A percentile compares a stretch with the other conserved stretches of the same genome.
Evolutionary conservation across 2,113 vertebrate species (phyloP).

Genomic region (Petrocephalus microphthalmus): DNA sequence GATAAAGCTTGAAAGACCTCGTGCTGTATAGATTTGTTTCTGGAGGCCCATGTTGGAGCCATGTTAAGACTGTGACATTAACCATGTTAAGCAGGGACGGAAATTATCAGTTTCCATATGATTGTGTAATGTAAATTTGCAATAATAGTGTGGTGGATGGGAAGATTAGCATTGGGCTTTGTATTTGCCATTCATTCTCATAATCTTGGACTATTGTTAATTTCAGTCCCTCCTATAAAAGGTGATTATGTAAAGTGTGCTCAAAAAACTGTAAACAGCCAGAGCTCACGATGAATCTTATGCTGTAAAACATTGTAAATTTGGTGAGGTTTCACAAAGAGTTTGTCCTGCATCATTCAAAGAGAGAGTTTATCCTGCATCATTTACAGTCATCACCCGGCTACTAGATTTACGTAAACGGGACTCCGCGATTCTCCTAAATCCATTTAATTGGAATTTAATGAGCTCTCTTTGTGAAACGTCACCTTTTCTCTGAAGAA

Average conservation of each 20-base stretch:
- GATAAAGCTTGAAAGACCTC: conserved; percentile 31
- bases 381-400: neutral
- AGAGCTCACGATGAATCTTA: neutral
- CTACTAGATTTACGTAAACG: neutral
- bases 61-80: conserved; percentile 19
- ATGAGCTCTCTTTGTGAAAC: conserved; percentile 84
- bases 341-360: conserved; percentile 50
- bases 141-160: neutral
- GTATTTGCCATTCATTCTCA: neutral
- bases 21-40: conserved; percentile 24
- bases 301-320: conserved; percentile 38
- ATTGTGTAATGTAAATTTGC: neutral
- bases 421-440: neutral
- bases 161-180: neutral
- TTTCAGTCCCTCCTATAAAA: conserved; percentile 26
- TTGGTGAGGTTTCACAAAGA: conserved; percentile 95
- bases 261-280: neutral
- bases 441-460: neutral
- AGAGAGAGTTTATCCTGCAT: conserved; percentile 61
- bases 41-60: conserved; percentile 29
- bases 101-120: conserved; percentile 24
- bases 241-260: neutral
- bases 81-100: conserved; percentile 23
- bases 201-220: conserved; percentile 25
- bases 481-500: conserved; percentile 72